Percentiles rank a stretch among this genome's conserved stretches.
phyloP scores from a whole-genome alignment of 2,888 invertebrate genomes.

The Aspidiotus destructor region DNA sequence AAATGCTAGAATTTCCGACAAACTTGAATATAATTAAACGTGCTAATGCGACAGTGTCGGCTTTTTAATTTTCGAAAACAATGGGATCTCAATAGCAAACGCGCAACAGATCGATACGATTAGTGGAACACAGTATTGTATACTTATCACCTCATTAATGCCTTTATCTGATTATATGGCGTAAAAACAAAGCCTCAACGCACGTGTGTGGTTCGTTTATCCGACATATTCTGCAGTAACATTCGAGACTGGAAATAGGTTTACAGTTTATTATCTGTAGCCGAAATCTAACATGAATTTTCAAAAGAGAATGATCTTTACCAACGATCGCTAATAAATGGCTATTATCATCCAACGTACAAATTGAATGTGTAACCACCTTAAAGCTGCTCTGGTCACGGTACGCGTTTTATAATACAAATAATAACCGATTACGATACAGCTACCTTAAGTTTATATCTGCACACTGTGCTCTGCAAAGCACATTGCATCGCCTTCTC shows the following conservation, averaged over 20 bases:
- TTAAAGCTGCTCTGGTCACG: slow-evolving; percentile 7
- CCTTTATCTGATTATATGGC: slow-evolving; percentile 23
- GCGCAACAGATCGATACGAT: slow-evolving; percentile 22
- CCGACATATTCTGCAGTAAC: slow-evolving; percentile 1
- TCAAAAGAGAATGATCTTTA: slow-evolving; percentile 17
- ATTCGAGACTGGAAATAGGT: slow-evolving; percentile 4
- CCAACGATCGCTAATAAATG: slow-evolving; percentile 25
- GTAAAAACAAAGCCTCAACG: slow-evolving; percentile 19
- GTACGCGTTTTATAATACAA: background rate
- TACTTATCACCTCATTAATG: slow-evolving; percentile 29
- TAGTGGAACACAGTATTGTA: slow-evolving; percentile 23
- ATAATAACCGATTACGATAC: too few species aligned
- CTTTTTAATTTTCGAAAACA: slow-evolving; percentile 18
- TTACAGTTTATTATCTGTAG: slow-evolving; percentile 18
- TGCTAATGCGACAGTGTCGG: slow-evolving; percentile 21
- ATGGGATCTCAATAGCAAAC: slow-evolving; percentile 3
- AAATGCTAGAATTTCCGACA: slow-evolving; percentile 2
- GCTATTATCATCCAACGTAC: slow-evolving; percentile 16
- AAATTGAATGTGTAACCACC: slow-evolving; percentile 26
- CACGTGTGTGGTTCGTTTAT: slow-evolving; percentile 14
- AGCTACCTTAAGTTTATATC: too few species aligned
- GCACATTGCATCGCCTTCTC: too few species aligned
- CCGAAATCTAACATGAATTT: slow-evolving; percentile 23
- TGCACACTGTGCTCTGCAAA: too few species aligned
- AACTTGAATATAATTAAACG: slow-evolving; percentile 4